Percentiles rank a stretch among this genome's conserved stretches.
These are phyloP conservation scores for Palythoa heliodiscus DNA, from an alignment of 92 coral and sea anemone species.

Conservation along the genomic window DNA sequence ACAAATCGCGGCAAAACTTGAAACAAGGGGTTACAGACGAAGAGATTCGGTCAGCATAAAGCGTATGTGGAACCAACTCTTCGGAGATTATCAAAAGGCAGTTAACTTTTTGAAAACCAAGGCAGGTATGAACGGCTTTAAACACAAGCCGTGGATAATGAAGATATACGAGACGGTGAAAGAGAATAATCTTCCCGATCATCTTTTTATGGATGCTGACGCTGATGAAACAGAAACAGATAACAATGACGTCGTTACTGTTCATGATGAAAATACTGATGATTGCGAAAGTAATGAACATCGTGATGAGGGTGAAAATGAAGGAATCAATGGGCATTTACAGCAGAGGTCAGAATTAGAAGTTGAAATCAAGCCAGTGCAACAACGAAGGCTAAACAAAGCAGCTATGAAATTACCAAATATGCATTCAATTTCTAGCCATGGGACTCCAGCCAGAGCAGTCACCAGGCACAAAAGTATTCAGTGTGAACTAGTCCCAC, in stretches of 20 bases:
- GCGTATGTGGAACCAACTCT: slow-evolving; percentile 43
- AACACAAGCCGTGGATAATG: slow-evolving; percentile 45
- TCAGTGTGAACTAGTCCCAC: background rate
- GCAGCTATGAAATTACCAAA: background rate
- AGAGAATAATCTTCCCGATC: slow-evolving; percentile 36
- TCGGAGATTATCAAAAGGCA: slow-evolving; percentile 43
- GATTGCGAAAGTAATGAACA: slow-evolving; percentile 22
- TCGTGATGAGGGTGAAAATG: slow-evolving; percentile 17
- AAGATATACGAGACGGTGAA: slow-evolving; percentile 38
- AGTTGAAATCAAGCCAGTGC: background rate
- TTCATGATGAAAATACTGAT: slow-evolving; percentile 17
- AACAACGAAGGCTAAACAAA: background rate
- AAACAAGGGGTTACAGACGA: slow-evolving; percentile 32
- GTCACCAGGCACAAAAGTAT: background rate
- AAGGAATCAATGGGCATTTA: background rate
- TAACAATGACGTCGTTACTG: background rate
- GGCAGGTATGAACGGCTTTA: slow-evolving; percentile 37
- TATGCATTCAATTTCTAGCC: slow-evolving; percentile 6
- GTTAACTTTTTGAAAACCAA: slow-evolving; percentile 42
- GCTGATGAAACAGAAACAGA: slow-evolving; percentile 16
- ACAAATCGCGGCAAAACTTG: slow-evolving; percentile 30
- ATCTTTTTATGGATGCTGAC: slow-evolving; percentile 20
- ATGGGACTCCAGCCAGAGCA: background rate
- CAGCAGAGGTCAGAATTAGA: background rate
- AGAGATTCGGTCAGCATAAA: slow-evolving; percentile 37